A percentile compares a stretch with the other conserved stretches of the same genome.
These are phyloP conservation scores for Drosophila arawakana DNA, from an alignment of 1,140 invertebrate genomes.

Conservation along the genomic window DNA sequence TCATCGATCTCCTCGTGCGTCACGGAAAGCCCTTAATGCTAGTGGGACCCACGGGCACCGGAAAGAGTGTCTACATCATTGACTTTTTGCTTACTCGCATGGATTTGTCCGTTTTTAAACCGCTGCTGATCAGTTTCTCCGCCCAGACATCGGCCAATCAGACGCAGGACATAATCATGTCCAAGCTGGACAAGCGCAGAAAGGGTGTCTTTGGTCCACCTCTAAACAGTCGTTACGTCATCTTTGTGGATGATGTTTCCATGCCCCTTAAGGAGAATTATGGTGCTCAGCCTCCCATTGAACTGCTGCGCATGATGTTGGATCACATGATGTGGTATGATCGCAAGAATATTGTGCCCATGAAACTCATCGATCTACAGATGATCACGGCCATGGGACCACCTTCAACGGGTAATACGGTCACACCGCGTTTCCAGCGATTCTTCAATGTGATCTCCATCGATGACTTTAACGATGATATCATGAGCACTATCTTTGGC, in stretches of 20 bases:
- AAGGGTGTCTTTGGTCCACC: conserved; percentile 98
- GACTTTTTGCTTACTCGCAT: conserved; percentile 94
- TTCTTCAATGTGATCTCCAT: conserved; percentile 96
- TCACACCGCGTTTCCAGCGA: conserved; percentile 94
- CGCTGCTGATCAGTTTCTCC: conserved; percentile 95
- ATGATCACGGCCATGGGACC: conserved; percentile 96
- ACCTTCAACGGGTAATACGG: conserved; percentile 90
- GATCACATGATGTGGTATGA: conserved; percentile 97
- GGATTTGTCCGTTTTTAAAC: conserved; percentile 92
- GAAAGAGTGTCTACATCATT: conserved; percentile 94
- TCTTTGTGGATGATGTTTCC: conserved; percentile 97
- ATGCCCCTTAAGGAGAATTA: conserved; percentile 95
- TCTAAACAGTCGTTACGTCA: conserved; percentile 93
- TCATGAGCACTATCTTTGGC: conserved; percentile 94
- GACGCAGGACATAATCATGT: conserved; percentile 98
- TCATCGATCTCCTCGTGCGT: conserved; percentile 91
- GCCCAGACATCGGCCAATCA: conserved; percentile 97
- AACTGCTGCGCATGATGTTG: conserved; percentile 94
- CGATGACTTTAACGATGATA: conserved; percentile 95
- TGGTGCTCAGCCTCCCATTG: conserved; percentile 96
- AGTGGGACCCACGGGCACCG: conserved; percentile 96
- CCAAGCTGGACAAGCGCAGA: conserved; percentile 95
- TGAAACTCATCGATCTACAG: conserved; percentile 95
- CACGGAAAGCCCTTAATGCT: conserved; percentile 93
- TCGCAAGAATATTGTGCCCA: conserved; percentile 92